These are phyloP conservation scores for Batillaria attramentaria DNA, from an alignment of 1,140 invertebrate species.

Conservation along the genomic window DNA sequence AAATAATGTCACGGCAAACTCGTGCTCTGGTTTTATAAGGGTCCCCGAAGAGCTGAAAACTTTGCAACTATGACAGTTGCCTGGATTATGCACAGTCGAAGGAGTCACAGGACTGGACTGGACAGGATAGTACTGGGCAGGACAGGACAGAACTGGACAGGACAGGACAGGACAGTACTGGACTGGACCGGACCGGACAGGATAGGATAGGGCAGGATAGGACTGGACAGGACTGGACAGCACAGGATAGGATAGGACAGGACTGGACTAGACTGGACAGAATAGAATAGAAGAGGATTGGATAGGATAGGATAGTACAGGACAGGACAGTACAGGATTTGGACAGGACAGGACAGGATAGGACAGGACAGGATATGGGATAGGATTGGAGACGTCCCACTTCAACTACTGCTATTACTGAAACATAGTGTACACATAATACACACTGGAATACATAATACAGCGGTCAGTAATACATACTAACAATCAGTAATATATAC, in stretches of 20 bases:
- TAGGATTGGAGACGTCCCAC: neutral
- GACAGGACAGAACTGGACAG: constrained; percentile 19
- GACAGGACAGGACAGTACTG: constrained; percentile 18
- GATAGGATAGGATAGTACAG: too few species aligned
- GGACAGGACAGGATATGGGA: neutral
- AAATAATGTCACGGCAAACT: too few species aligned
- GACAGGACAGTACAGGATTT: neutral
- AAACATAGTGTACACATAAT: neutral
- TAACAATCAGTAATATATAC: neutral
- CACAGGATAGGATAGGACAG: neutral
- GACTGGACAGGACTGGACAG: constrained; percentile 19
- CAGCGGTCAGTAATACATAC: too few species aligned
- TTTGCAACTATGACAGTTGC: too few species aligned
- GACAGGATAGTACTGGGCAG: neutral
- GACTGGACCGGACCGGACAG: constrained; percentile 17
- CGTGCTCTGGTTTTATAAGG: too few species aligned
- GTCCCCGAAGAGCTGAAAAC: too few species aligned
- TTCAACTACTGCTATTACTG: neutral
- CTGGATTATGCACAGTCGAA: too few species aligned
- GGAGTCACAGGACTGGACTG: too few species aligned
- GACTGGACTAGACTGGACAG: neutral
- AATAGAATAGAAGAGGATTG: neutral
- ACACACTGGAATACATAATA: neutral
- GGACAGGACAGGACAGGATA: neutral
- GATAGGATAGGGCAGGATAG: constrained; percentile 20